These are phyloP conservation scores for Anarrhichthys ocellatus DNA, from an alignment of 2,113 vertebrate genomes.

Conservation along the genomic window DNA sequence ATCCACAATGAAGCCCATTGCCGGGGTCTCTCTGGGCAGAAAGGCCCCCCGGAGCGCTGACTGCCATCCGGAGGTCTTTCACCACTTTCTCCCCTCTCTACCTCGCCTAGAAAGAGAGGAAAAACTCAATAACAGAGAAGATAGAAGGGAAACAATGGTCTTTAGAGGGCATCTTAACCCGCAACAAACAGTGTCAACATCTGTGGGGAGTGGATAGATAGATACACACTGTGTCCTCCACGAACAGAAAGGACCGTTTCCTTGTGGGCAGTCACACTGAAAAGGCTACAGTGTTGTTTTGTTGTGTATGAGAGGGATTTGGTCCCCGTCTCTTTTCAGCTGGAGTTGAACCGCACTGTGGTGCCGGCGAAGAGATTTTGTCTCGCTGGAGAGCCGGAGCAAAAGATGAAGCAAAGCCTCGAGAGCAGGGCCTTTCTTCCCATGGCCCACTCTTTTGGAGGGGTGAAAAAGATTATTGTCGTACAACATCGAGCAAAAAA, in stretches of 20 bases:
- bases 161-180: constrained; percentile 94
- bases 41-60: constrained; percentile 87
- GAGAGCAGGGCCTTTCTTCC: constrained; percentile 74
- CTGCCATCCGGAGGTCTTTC: constrained; percentile 90
- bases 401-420: constrained; percentile 76
- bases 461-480: constrained; percentile 84
- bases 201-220: constrained; percentile 84
- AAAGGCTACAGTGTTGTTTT: constrained; percentile 90
- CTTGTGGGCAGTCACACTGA: constrained; percentile 85
- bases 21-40: constrained; percentile 85
- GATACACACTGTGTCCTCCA: constrained; percentile 79
- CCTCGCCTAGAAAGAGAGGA: constrained; percentile 73
- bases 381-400: constrained; percentile 72
- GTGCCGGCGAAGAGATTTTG: constrained; percentile 83
- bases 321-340: constrained; percentile 83
- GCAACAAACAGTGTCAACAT: constrained; percentile 93
- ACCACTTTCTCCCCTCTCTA: constrained; percentile 78
- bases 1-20: constrained; percentile 88
- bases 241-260: constrained; percentile 82
- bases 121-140: constrained; percentile 90
- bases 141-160: constrained; percentile 92
- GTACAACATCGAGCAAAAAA: constrained; percentile 64
- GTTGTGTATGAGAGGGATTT: constrained; percentile 84
- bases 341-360: constrained; percentile 84
- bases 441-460: constrained; percentile 63